Conservation (phyloP, 1,140 invertebrate species). For the Formica selysi region DNA sequence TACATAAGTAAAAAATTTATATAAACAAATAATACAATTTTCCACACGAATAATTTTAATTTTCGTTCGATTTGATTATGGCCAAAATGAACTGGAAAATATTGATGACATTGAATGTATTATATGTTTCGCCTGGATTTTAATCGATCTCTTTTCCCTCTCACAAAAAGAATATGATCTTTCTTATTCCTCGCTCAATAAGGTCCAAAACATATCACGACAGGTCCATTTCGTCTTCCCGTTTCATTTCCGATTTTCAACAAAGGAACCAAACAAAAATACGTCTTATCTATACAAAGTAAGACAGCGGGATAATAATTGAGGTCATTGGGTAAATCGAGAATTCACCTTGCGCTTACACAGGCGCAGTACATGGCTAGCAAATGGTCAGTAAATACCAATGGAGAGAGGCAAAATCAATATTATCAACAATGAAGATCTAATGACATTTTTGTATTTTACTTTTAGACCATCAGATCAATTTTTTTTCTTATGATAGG, state of each 20-base stretch:
- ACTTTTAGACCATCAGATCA: constrained; percentile 4
- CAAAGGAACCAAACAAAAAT: background rate
- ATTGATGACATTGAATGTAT: constrained; percentile 23
- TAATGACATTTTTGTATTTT: constrained; percentile 21
- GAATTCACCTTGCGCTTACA: background rate
- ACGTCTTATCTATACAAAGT: background rate
- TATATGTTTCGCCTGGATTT: constrained; percentile 13
- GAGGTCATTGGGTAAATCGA: constrained; percentile 36
- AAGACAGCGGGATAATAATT: constrained; percentile 24
- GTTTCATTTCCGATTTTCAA: background rate
- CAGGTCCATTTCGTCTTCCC: constrained; percentile 22
- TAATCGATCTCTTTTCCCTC: constrained; percentile 19
- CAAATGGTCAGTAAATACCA: constrained; percentile 13
- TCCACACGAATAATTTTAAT: background rate
- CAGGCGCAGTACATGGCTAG: background rate
- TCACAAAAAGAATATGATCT: constrained; percentile 15
- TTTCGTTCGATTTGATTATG: background rate
- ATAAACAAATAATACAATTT: background rate
- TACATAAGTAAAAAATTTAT: background rate
- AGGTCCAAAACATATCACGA: constrained; percentile 37
- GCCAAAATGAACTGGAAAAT: background rate
- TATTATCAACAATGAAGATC: constrained; percentile 15
- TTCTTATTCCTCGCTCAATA: background rate
- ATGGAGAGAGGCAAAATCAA: constrained; percentile 11
- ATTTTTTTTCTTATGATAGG: background rate